Evolutionary conservation across 2,113 vertebrate genomes (phyloP).

Genomic region (Aplodontia rufa): DNA sequence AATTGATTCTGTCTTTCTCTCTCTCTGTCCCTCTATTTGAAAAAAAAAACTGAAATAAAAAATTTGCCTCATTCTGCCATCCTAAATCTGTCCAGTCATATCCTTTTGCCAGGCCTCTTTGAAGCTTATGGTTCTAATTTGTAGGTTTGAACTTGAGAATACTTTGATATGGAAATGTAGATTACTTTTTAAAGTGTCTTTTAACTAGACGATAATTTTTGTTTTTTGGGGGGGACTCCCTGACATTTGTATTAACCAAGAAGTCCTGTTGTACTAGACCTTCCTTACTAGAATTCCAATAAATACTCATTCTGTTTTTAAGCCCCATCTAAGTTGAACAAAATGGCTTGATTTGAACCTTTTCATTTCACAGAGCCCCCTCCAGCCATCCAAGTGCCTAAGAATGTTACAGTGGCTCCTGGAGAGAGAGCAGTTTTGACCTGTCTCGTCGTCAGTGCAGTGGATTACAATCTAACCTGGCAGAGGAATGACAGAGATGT

Average conservation of each 20-base stretch:
- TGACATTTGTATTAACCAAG: background rate
- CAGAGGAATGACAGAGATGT: constrained; percentile 85
- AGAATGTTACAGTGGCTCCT: constrained; percentile 87
- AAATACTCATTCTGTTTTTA: background rate
- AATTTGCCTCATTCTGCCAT: background rate
- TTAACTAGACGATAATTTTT: background rate
- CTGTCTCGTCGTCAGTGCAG: constrained; percentile 89
- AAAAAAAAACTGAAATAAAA: constrained; percentile 8
- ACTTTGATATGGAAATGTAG: background rate
- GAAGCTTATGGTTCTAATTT: background rate
- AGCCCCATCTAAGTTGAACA: background rate
- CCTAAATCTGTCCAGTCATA: background rate
- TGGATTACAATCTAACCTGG: constrained; percentile 95
- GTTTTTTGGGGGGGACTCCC: background rate
- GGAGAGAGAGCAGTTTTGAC: constrained; percentile 89
- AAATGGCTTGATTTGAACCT: background rate
- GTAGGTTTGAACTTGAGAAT: background rate
- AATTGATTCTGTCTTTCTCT: too few species aligned
- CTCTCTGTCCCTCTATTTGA: too few species aligned
- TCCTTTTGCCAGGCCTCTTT: background rate
- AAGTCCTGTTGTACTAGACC: background rate
- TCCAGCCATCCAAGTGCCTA: constrained; percentile 87
- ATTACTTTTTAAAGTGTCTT: background rate
- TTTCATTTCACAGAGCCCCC: constrained; percentile 91
- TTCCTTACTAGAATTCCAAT: background rate